These are phyloP conservation scores for Netelia inedita DNA, from an alignment of 2,888 invertebrate species.

Conservation along the genomic window DNA sequence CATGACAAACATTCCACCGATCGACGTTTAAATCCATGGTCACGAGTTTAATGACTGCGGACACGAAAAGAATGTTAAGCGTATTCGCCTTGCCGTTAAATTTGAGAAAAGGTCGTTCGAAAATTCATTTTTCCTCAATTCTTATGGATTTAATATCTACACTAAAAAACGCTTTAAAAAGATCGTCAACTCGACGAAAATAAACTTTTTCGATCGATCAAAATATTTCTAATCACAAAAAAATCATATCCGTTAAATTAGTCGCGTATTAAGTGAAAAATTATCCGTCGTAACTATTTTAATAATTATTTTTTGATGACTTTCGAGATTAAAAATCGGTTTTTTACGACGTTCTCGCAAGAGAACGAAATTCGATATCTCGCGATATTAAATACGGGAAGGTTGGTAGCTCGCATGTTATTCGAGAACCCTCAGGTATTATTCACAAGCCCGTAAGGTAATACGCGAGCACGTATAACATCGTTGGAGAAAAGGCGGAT, in stretches of 20 bases:
- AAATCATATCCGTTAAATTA: no score
- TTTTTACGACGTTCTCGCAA: constrained; percentile 5
- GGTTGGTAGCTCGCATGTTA: constrained; percentile 24
- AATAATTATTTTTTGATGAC: no score
- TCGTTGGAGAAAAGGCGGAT: constrained; percentile 29
- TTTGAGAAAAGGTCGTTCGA: background rate
- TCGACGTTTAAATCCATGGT: constrained; percentile 13
- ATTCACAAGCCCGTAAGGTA: constrained; percentile 20
- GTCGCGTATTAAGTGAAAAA: no score
- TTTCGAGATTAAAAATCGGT: background rate
- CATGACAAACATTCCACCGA: background rate
- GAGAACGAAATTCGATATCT: constrained; percentile 26
- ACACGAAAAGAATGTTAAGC: no score
- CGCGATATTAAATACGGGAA: constrained; percentile 15
- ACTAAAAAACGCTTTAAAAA: no score
- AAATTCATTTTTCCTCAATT: background rate
- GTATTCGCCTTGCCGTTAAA: no score
- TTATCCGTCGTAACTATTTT: no score
- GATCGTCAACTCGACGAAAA: no score
- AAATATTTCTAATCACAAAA: no score
- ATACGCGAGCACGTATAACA: constrained; percentile 16
- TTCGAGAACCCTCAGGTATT: constrained; percentile 44
- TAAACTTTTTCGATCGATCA: no score
- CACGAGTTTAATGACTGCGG: constrained; percentile 9
- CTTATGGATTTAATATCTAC: no score